A percentile compares a stretch with the other conserved stretches of the same genome.
Conservation (phyloP, 2,888 invertebrate genomes). For the Ormia ochracea region DNA sequence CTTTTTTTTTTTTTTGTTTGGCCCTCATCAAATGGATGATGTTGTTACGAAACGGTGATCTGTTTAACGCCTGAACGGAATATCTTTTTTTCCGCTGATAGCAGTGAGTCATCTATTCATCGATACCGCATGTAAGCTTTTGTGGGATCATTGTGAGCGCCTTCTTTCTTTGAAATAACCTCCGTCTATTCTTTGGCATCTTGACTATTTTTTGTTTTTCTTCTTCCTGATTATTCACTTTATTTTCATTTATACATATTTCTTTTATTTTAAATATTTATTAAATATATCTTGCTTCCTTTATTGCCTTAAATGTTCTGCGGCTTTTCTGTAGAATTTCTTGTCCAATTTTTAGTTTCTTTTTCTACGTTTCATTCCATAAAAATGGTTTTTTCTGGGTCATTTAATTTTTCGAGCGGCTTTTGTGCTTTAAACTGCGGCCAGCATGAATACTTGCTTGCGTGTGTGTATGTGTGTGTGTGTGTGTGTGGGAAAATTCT, state of each 20-base stretch:
- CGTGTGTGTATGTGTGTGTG: no score
- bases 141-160: not conserved
- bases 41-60: constrained; percentile 12
- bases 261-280: constrained; percentile 43
- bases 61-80: constrained; percentile 17
- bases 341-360: constrained; percentile 30
- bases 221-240: not conserved
- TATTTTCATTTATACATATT: constrained; percentile 23
- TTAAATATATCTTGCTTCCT: not conserved
- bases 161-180: not conserved
- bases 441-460: no score
- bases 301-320: constrained; percentile 37
- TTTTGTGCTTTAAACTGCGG: constrained; percentile 53
- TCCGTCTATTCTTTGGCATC: constrained; percentile 13
- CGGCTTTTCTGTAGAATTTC: constrained; percentile 57
- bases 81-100: not conserved
- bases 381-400: constrained; percentile 33
- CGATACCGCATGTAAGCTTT: not conserved
- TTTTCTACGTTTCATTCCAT: not conserved
- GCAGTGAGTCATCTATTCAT: constrained; percentile 22
- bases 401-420: constrained; percentile 50
- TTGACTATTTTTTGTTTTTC: not conserved
- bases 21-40: constrained; percentile 13
- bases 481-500: constrained; percentile 59
- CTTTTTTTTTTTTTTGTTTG: not conserved